A percentile compares a stretch with the other conserved stretches of the same genome.
Evolutionary conservation across 2,113 vertebrate species (phyloP).

Genomic region (Caranx ignobilis): DNA sequence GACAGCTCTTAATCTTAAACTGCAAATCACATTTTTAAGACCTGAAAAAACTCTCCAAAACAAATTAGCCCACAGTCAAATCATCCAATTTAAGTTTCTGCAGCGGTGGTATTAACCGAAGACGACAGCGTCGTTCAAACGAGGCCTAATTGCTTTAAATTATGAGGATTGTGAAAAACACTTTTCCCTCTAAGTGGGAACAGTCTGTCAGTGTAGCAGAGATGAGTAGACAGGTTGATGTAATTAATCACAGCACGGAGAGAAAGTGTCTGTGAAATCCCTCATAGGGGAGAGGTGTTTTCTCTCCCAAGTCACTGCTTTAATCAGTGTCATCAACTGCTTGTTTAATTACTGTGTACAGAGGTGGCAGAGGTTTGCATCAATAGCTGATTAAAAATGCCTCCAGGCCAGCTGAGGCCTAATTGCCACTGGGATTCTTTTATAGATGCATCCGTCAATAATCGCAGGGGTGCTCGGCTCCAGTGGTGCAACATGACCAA

Average conservation of each 20-base stretch:
- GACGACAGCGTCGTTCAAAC: not conserved
- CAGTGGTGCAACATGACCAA: conserved; percentile 8
- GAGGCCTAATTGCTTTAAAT: not conserved
- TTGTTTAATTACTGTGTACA: conserved; percentile 28
- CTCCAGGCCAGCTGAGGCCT: conserved; percentile 35
- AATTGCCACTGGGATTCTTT: conserved; percentile 33
- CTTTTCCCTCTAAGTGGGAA: too few species aligned
- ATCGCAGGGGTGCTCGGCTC: not conserved
- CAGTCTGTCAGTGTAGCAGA: not conserved
- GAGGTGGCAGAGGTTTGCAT: conserved; percentile 22
- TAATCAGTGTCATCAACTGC: conserved; percentile 28
- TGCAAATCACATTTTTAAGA: too few species aligned
- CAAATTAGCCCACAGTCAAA: too few species aligned
- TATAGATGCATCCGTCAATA: conserved; percentile 31
- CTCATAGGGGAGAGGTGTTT: not conserved
- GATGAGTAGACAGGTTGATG: not conserved
- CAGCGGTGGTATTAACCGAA: not conserved
- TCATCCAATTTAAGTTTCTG: not conserved
- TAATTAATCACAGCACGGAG: not conserved
- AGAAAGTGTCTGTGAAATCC: conserved; percentile 12
- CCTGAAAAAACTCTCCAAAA: too few species aligned
- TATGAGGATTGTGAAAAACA: not conserved
- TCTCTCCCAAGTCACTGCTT: conserved; percentile 3
- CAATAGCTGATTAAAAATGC: conserved; percentile 52
- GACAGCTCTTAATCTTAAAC: not conserved